phyloP scores from a whole-genome alignment of 2,888 invertebrate genomes.

The Orthosia cruda region DNA sequence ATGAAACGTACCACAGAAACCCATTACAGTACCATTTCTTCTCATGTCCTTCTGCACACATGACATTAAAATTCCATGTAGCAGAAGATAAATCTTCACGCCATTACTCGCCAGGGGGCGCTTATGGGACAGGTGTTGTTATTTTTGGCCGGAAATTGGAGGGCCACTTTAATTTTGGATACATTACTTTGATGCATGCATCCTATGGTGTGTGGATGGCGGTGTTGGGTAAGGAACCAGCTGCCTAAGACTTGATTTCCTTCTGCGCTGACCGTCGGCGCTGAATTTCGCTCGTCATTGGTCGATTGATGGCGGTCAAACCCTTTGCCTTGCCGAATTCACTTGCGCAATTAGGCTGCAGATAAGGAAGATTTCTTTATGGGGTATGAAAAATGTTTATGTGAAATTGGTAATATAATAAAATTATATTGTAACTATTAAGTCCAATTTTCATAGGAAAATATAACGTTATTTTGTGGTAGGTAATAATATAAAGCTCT shows the following conservation, averaged over 20 bases:
- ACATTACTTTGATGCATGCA: constrained; percentile 81
- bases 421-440: too few relatives aligned
- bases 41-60: constrained; percentile 51
- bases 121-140: constrained; percentile 81
- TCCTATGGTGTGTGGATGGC: constrained; percentile 64
- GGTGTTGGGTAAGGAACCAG: constrained; percentile 50
- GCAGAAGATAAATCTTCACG: constrained; percentile 84
- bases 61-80: constrained; percentile 85
- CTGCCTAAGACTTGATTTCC: too few relatives aligned
- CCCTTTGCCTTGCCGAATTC: too few relatives aligned
- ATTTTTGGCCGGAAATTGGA: constrained; percentile 86
- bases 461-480: not conserved
- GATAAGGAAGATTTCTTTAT: too few relatives aligned
- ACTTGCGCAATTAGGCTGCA: too few relatives aligned
- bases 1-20: constrained; percentile 42
- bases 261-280: too few relatives aligned
- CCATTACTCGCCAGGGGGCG: constrained; percentile 79
- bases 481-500: not conserved
- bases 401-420: not conserved
- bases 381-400: not conserved
- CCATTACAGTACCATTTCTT: constrained; percentile 66
- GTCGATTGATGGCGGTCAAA: too few relatives aligned
- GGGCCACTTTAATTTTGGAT: constrained; percentile 83
- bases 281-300: too few relatives aligned
- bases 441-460: too few relatives aligned